Base-by-base conservation (phyloP, 2,797 vertebrate species). In the Arctocebus calabarensis region DNA sequence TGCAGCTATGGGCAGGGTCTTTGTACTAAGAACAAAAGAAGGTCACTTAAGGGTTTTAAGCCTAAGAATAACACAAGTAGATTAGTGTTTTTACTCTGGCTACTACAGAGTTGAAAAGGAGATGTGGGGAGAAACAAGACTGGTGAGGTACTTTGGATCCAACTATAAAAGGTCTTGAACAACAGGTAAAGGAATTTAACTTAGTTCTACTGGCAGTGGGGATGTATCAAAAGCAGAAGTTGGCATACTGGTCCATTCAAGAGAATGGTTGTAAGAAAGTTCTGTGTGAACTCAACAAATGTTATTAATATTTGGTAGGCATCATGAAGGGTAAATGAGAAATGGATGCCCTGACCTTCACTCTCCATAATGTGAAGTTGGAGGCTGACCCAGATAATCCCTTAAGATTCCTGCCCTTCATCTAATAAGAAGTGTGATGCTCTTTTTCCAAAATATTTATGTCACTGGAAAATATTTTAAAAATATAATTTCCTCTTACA, bases 401-500 rank as follows among this genome's bases (percentile, higher is more conserved):
- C 29, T 81, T 81, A 71, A 84, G 23, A 34, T 85, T 87, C 43
- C 23, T 94, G 61, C 22, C 13, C 55, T 93, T 94, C 48, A 83
- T 85, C 74, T 85, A 82, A 74, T 7, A 84, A 71, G 34, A 88
- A 89, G 5, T 77, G 17, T 84, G 70, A 91, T 94, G 57, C 5
- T 96, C 40, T 78, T 94, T 90, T 57, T 37, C 22, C n/a, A 19
- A 64, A 86, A 94, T 6, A 48, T 61, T 61, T 32, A 70, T 55
- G 22, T 88, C 82, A 89, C 68, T 66, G 70, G 61, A 94, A 37
- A 90, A 55, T 78, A 74, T 48, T 88, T 22, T 40, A 87, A 64
- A 82, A 74, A 37, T 78, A 52, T 59, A 85, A 88, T 94, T 87
- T 14, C 83, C 40, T 88, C 40, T 84, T 55, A 45, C 5, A n/a